Base-by-base conservation (phyloP, 2,888 invertebrate genomes). In the Neria commutata region DNA sequence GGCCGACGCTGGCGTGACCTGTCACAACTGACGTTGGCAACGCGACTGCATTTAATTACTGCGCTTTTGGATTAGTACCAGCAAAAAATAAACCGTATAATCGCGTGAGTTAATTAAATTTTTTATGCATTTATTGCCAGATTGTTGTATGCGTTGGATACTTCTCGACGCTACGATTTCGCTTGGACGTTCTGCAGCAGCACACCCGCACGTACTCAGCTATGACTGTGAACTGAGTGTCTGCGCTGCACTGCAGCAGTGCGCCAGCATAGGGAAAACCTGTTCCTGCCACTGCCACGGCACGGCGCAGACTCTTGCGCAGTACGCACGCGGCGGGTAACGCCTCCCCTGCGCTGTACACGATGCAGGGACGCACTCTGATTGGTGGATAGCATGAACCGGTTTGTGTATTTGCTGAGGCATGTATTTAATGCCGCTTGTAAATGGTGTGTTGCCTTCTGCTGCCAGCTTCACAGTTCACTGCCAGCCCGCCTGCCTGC, bases 141-240 rank as follows among this genome's bases (percentile, higher is more conserved):
- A n/a, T n/a, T n/a, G n/a, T n/a, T n/a, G n/a, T n/a, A n/a, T n/a
- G n/a, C n/a, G n/a, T n/a, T n/a, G n/a, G n/a, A n/a, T n/a, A n/a
- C n/a, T 33, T 33, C 8, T 14, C 21, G 25, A 16, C 42, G 19
- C 42, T n/a, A n/a, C n/a, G n/a, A n/a, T n/a, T n/a, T 21, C 49
- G 16, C 19, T 24, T 17, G 56, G 52, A 49, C 54, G 58, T 65
- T 63, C 65, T 66, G 58, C 59, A 59, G 59, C 40, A 54, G 53
- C 45, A 63, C 75, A 76, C 68, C 72, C 78, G 75, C 73, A 72
- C 76, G 73, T 73, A 75, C 73, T 72, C 72, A 70, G 72, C 69
- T 73, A 72, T 72, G 64, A 71, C 71, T 66, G 71, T 72, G 68
- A 76, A 77, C 76, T 77, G 74, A 73, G 62, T 70, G 59, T 53